A percentile compares a stretch with the other conserved stretches of the same genome.
Conservation (phyloP, 2,797 vertebrate species). For the Forpus xanthops region DNA sequence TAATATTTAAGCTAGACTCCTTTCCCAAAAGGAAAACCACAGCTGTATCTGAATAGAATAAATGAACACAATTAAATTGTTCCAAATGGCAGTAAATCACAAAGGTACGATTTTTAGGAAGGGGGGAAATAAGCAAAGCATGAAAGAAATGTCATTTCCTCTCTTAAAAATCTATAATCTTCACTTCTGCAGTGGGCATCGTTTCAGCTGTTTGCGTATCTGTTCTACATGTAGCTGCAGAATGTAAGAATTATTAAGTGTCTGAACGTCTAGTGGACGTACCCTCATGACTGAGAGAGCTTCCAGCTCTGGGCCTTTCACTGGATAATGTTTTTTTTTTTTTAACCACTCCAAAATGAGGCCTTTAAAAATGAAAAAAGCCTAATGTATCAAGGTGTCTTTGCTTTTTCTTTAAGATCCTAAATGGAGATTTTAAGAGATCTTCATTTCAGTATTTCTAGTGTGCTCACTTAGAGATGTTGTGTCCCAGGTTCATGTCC, state of each 20-base stretch:
- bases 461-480: not conserved
- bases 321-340: not conserved
- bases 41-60: slow-evolving; percentile 6
- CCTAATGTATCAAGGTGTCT: not conserved
- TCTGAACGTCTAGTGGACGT: not conserved
- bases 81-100: slow-evolving; percentile 3
- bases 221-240: not conserved
- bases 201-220: not conserved
- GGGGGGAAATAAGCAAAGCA: not conserved
- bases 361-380: not conserved
- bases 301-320: not conserved
- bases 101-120: not conserved
- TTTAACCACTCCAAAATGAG: not conserved
- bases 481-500: not conserved
- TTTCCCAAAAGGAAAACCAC: not conserved
- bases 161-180: not conserved
- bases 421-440: not conserved
- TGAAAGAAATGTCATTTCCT: not conserved
- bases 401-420: not conserved
- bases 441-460: not conserved
- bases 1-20: slow-evolving; percentile 13
- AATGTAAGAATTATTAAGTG: not conserved
- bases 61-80: not conserved
- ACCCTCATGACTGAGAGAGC: not conserved
- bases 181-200: not conserved